Evolutionary conservation across 2,113 vertebrate species (phyloP).

Genomic region (Semicossyphus pulcher): DNA sequence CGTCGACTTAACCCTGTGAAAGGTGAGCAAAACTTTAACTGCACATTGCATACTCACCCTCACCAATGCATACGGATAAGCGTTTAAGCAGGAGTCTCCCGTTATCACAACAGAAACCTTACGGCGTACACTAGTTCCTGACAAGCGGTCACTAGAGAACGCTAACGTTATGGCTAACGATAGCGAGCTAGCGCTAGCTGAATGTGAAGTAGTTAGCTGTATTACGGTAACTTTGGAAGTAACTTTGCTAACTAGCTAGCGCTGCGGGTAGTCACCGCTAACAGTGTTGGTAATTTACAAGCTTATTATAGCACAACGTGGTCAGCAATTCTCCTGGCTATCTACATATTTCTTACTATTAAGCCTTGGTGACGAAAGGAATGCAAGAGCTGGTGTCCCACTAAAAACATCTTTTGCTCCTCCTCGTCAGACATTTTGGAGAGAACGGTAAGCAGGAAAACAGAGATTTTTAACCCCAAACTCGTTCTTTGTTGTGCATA

Average conservation of each 20-base stretch:
- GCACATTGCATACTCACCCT: background rate
- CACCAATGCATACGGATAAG: background rate
- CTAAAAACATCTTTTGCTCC: conserved; percentile 50
- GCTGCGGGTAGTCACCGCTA: too few relatives aligned
- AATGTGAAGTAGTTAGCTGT: background rate
- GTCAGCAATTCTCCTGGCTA: accelerated
- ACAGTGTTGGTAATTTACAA: background rate
- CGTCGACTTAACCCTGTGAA: background rate
- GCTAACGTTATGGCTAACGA: conserved; percentile 47
- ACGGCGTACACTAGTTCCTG: background rate
- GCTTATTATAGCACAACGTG: background rate
- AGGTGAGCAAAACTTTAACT: conserved; percentile 58
- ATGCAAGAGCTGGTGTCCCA: conserved; percentile 39
- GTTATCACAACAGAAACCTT: background rate
- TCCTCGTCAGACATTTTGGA: conserved; percentile 79
- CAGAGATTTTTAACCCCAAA: background rate
- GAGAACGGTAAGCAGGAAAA: conserved; percentile 5
- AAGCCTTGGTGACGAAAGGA: conserved; percentile 43
- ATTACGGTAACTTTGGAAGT: conserved; percentile 35
- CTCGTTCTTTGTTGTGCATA: accelerated
- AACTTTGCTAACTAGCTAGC: conserved; percentile 45
- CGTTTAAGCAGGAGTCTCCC: background rate
- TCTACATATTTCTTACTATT: background rate
- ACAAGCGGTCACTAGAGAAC: background rate
- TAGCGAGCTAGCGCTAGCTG: conserved; percentile 60